Percentiles rank a stretch among this genome's conserved stretches.
phyloP scores from a whole-genome alignment of 2,113 vertebrate species.

The Vidua macroura region DNA sequence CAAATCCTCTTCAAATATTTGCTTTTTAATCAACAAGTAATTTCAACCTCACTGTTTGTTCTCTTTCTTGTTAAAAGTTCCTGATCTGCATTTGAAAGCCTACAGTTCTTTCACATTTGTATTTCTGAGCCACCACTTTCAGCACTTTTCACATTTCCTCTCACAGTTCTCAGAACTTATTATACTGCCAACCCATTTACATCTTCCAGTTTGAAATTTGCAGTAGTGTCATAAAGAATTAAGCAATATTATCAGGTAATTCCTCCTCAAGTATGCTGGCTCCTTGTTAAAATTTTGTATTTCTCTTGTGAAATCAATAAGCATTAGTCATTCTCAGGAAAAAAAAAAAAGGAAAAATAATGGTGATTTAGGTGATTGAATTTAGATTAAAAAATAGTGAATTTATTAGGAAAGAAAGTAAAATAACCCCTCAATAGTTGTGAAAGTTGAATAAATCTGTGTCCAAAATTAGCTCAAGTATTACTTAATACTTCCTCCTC shows the following conservation, averaged over 20 bases:
- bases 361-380: neutral
- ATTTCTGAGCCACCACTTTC: neutral
- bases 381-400: neutral
- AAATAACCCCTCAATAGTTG: neutral
- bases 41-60: neutral
- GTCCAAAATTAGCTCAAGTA: neutral
- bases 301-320: neutral
- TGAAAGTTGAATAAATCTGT: neutral
- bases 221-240: neutral
- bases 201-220: slow-evolving; percentile 8
- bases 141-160: neutral
- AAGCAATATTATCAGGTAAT: neutral
- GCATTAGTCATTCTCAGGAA: neutral
- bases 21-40: neutral
- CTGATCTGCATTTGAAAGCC: neutral
- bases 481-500: neutral
- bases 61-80: neutral
- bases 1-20: slow-evolving; percentile 8
- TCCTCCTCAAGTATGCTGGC: neutral
- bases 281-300: neutral
- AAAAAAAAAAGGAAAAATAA: neutral
- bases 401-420: neutral
- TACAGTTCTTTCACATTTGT: neutral
- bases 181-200: neutral
- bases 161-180: neutral